A percentile compares a stretch with the other conserved stretches of the same genome.
Conservation (phyloP, 2,797 vertebrate genomes). For the Hydrolagus colliei region DNA sequence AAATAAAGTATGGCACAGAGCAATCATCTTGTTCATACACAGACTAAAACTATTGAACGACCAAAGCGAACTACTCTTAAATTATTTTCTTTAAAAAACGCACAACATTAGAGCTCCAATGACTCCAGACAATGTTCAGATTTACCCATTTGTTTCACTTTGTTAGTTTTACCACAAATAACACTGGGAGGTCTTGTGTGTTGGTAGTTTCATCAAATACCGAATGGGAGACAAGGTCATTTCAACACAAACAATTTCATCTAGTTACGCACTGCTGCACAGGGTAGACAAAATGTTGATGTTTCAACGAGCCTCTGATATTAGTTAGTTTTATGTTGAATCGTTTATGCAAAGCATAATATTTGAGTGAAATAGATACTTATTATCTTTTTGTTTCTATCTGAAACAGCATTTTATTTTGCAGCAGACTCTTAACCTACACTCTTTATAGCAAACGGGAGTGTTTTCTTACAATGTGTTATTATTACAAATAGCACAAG, state of each 20-base stretch:
- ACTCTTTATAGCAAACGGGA: too few species aligned
- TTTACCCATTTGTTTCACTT: background rate
- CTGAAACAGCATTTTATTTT: background rate
- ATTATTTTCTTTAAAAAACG: background rate
- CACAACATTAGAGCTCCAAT: background rate
- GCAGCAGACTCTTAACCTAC: too few species aligned
- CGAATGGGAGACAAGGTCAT: background rate
- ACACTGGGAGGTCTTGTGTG: background rate
- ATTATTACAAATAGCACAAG: too few species aligned
- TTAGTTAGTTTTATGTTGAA: background rate
- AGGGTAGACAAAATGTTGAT: background rate
- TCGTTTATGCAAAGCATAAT: background rate
- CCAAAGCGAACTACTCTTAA: background rate
- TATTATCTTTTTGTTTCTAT: background rate
- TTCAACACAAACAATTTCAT: background rate
- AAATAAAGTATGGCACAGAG: background rate
- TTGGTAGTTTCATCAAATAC: background rate
- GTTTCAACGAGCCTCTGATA: background rate
- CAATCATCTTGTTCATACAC: background rate
- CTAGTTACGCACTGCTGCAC: too few species aligned
- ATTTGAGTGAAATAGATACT: background rate
- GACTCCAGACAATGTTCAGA: background rate
- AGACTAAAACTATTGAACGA: background rate
- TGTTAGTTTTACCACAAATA: background rate
- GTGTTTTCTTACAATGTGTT: too few species aligned